Base-by-base conservation (phyloP, 2,888 invertebrate species). In the Drosophila heteroneura region DNA sequence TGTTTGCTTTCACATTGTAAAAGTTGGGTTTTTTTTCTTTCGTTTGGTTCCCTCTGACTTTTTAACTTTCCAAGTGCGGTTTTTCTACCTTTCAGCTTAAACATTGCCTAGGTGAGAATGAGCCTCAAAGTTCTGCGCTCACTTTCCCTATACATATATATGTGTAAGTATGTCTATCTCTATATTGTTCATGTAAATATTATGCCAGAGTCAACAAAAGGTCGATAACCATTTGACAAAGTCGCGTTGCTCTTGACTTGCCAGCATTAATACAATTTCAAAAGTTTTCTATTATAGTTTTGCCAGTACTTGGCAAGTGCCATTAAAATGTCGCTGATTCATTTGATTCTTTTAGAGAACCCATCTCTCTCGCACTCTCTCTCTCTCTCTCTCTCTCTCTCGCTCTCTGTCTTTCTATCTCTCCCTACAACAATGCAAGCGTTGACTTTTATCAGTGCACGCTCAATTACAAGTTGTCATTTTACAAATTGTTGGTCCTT, bases 1-100 rank as follows among this genome's bases (percentile, higher is more conserved):
- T 80, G 84, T 82, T 87, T 87, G 62, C 85, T 72, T 78, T 85
- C 82, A 63, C 88, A 90, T 87, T 85, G 80, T 74, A 75, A 82
- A 90, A 78, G 56, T 87, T 69, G n/a, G n/a, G 28, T 32, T 49
- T 28, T 26, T 26, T 88, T 76, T 65, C 59, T 52, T 30, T 26
- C 44, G 39, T 37, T 67, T 67, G 10, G 19, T n/a, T 54, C 28
- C 52, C 69, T 81, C 68, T 65, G 41, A 69, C 47, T 71, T 76
- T 65, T 52, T n/a, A 60, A 75, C 70, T 80, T 80, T 51, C 39
- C 33, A 64, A 65, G 49, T 53, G 67, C 51, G 51, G 57, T 64
- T 76, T 71, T 80, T 62, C 32, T 75, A 52, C 47, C 62, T 69
- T 60, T 69, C 70, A 60, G 49, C 41, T 79, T 66, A n/a, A 67